Percentiles rank a stretch among this genome's conserved stretches.
Evolutionary conservation across 1,140 invertebrate species (phyloP).

Genomic region (Oryzaephilus surinamensis): DNA sequence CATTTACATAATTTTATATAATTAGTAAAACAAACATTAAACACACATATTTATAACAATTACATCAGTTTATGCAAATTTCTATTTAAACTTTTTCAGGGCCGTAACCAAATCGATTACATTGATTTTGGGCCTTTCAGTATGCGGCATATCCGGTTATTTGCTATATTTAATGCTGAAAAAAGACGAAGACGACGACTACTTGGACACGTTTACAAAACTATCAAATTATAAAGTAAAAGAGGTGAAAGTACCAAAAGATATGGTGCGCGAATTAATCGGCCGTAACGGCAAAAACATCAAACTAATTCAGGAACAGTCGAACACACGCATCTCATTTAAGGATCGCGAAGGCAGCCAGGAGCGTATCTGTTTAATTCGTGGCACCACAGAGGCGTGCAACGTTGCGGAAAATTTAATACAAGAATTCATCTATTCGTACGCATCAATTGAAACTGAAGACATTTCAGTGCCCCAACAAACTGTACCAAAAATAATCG

Average conservation of each 20-base stretch:
- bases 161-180: constrained; percentile 37
- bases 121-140: constrained; percentile 33
- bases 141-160: constrained; percentile 36
- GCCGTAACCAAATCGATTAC: constrained; percentile 22
- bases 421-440: constrained; percentile 58
- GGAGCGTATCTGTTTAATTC: constrained; percentile 52
- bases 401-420: constrained; percentile 59
- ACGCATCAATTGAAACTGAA: constrained; percentile 52
- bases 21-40: too few relatives aligned
- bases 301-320: constrained; percentile 58
- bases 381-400: constrained; percentile 48
- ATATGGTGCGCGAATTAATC: constrained; percentile 41
- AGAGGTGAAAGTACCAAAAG: constrained; percentile 40
- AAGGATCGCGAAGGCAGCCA: constrained; percentile 39
- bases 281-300: constrained; percentile 57
- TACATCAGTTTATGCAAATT: too few relatives aligned
- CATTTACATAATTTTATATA: too few relatives aligned
- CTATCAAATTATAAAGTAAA: constrained; percentile 28
- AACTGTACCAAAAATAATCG: constrained; percentile 57
- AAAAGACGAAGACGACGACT: constrained; percentile 33
- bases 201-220: constrained; percentile 19
- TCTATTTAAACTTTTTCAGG: constrained; percentile 11
- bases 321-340: constrained; percentile 59
- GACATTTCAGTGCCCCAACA: constrained; percentile 54
- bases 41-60: too few relatives aligned